Base-by-base conservation (phyloP, 2,888 invertebrate species). In the Mamestra brassicae region DNA sequence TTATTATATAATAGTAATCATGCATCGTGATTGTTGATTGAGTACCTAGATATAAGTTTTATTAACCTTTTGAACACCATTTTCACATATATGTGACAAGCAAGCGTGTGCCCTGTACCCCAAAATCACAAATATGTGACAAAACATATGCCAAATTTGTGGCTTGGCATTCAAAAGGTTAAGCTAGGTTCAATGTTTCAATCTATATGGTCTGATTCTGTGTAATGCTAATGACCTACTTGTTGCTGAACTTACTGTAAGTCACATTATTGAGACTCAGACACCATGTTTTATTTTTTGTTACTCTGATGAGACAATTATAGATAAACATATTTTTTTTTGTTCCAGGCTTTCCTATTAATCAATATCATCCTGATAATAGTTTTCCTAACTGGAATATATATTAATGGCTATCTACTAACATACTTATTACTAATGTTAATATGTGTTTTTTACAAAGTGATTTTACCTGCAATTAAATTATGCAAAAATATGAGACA, bases 311-410 rank as follows among this genome's bases (percentile, higher is more conserved):
- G 4, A 7, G 45, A 54, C 3, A 54, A 54, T 54, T 76, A 45
- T 52, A 13, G n/a, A 17, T 54, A 10, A 45, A 52, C 13, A 15
- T 42, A 10, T 62, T 50, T 75, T 26, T 68, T 78, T 87, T 76
- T 86, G 77, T 96, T 95, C 76, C 94, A 96, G 96, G 96, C 95
- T 74, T 96, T 95, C 88, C 82, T 96, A 75, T 83, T 95, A 79
- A 89, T 94, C 63, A 95, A 95, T 86, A 94, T 95, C 81, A 86
- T 92, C 78, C 88, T 96, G 76, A 90, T 92, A 63, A 75, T 90
- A 71, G 79, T 92, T 70, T 94, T 95, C 81, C 75, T 95, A 55
- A 87, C 92, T 85, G 95, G 94, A 80, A 94, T 92, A 85, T 95
- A 92, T 87, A 89, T 93, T 58, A 94, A 90, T 92, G 95, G 95